These are phyloP conservation scores for Anthophora plumipes DNA, from an alignment of 2,888 invertebrate species.

Conservation along the genomic window DNA sequence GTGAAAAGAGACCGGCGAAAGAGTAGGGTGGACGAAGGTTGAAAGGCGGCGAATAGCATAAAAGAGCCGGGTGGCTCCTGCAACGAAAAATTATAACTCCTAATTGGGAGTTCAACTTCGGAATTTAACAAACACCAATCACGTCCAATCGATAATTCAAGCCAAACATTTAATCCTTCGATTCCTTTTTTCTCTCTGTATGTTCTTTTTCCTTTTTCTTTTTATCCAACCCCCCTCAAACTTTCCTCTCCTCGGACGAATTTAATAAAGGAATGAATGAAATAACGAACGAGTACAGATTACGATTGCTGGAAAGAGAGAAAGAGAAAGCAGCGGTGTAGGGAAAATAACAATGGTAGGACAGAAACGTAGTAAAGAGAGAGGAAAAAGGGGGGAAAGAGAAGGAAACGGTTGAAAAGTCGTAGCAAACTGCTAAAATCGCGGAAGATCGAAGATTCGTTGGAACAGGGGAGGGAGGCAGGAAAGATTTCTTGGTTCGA, in stretches of 20 bases:
- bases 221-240: too few species aligned
- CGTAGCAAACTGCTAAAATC: conserved; percentile 27
- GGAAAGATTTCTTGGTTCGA: conserved; percentile 48
- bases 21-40: conserved; percentile 16
- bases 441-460: conserved; percentile 20
- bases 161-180: conserved; percentile 4
- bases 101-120: conserved; percentile 12
- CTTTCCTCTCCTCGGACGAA: too few species aligned
- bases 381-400: neutral
- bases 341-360: too few species aligned
- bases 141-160: neutral
- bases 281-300: too few species aligned
- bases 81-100: conserved; percentile 30
- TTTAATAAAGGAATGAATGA: too few species aligned
- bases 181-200: too few species aligned
- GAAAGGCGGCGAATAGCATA: conserved; percentile 31
- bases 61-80: neutral
- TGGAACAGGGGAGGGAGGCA: neutral
- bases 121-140: conserved; percentile 18
- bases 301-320: too few species aligned
- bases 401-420: conserved; percentile 1
- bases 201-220: too few species aligned
- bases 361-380: neutral
- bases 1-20: neutral
- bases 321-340: too few species aligned